Percentiles rank a stretch among this genome's conserved stretches.
phyloP scores from a whole-genome alignment of 1,140 invertebrate species.

The Sesamia nonagrioides region DNA sequence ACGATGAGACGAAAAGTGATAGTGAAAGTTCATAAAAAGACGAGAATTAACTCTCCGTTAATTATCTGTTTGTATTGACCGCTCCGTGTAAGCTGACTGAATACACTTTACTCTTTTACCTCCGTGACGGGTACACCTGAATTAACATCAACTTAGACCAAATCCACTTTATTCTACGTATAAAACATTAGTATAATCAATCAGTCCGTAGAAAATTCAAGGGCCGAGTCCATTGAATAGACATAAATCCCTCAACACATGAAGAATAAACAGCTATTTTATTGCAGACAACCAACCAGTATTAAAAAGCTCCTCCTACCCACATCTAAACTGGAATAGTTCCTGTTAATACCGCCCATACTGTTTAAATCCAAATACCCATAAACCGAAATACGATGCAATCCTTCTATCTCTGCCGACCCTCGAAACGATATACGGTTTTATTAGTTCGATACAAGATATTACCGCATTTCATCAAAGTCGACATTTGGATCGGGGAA shows the following conservation, averaged over 20 bases:
- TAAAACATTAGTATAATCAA: too few relatives aligned
- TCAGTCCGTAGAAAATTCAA: too few relatives aligned
- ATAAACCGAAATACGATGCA: constrained; percentile 26
- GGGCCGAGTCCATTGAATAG: not conserved
- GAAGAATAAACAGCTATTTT: constrained; percentile 1
- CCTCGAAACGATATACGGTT: constrained; percentile 5
- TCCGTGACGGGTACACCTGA: too few relatives aligned
- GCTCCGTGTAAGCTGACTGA: too few relatives aligned
- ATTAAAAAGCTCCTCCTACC: not conserved
- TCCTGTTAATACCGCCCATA: constrained; percentile 14
- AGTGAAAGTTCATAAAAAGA: too few relatives aligned
- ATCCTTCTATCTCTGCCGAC: constrained; percentile 31
- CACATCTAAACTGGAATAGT: constrained; percentile 16
- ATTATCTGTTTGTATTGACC: too few relatives aligned
- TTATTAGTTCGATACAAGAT: constrained; percentile 30
- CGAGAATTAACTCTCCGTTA: too few relatives aligned
- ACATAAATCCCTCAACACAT: not conserved
- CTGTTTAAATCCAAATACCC: constrained; percentile 4
- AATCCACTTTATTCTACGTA: too few relatives aligned
- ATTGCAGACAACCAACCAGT: not conserved
- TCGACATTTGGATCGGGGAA: not conserved
- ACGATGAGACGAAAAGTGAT: too few relatives aligned
- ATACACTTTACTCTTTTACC: too few relatives aligned
- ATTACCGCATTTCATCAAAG: constrained; percentile 29
- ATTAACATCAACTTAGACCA: too few relatives aligned